phyloP scores from a whole-genome alignment of 2,113 vertebrate species.

The human region GRCh38 chr3:1830001-1830500 shows the following conservation, averaged over 20 bases:
- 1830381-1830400: neutral
- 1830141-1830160: neutral
- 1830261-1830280: neutral
- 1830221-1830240: neutral
- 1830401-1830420: neutral
- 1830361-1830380: neutral
- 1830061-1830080: neutral
- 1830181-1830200: constrained; percentile 1
- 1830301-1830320: neutral
- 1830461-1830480: neutral
- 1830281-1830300: neutral
- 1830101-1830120: neutral
- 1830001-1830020: neutral
- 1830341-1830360: neutral
- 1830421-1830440: neutral
- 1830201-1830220: neutral
- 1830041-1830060: neutral
- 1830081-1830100: neutral
- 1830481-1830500: neutral
- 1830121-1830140: neutral
- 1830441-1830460: neutral
- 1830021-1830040: neutral
- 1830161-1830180: constrained; percentile 22
- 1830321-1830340: neutral
- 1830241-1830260: neutral